These are phyloP conservation scores for Strigamia maritima DNA, from an alignment of 2,888 invertebrate genomes.

Conservation along the genomic window DNA sequence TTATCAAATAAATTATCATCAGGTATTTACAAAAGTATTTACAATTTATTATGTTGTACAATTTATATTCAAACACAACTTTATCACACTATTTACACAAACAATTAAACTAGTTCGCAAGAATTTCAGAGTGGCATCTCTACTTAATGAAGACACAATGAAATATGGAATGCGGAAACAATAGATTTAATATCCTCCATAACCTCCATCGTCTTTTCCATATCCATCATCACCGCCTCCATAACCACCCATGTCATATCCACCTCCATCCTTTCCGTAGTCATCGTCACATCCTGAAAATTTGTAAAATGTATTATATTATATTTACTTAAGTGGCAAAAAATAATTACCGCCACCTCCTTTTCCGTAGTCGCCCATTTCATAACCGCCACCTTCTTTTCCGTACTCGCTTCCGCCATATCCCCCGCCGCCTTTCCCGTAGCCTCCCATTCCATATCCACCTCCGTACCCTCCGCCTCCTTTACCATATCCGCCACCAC, in stretches of 20 bases:
- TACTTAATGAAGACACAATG: no score
- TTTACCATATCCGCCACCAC: not conserved
- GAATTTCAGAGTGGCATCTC: no score
- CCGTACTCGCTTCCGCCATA: not conserved
- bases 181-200: conserved; percentile 3
- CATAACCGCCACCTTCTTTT: not conserved
- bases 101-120: no score
- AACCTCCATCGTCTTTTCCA: not conserved
- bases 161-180: not conserved
- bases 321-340: no score
- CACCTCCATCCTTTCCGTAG: not conserved
- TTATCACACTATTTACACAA: no score
- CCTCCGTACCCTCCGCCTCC: not conserved
- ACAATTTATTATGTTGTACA: no score
- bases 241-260: not conserved
- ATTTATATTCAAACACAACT: no score
- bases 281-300: no score
- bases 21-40: no score
- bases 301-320: no score
- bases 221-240: not conserved
- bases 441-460: not conserved
- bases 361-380: not conserved
- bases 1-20: no score
- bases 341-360: not conserved
- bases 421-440: not conserved